Evolutionary conservation across 2,888 invertebrate genomes (phyloP).

Genomic region (Augiades crinisus): DNA sequence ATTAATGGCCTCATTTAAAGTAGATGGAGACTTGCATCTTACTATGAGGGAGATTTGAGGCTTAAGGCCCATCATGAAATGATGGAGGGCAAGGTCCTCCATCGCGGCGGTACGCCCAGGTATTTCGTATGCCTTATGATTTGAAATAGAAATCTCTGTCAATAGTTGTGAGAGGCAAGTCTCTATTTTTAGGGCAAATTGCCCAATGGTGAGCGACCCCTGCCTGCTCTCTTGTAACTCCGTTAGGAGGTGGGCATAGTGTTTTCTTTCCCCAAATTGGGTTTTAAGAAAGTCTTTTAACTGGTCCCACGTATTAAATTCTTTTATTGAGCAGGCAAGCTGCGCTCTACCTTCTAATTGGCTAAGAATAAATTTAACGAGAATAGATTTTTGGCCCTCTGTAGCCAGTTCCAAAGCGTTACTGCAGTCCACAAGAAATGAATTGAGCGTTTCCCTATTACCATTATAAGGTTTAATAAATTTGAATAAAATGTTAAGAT

Average conservation of each 20-base stretch:
- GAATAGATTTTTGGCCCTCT: not conserved
- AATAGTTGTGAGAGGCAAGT: slow-evolving; percentile 8
- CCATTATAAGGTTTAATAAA: not conserved
- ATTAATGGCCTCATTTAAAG: slow-evolving; percentile 13
- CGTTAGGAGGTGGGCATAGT: slow-evolving; percentile 1
- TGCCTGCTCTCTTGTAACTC: slow-evolving; percentile 7
- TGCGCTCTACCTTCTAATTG: slow-evolving; percentile 35
- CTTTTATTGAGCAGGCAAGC: slow-evolving; percentile 36
- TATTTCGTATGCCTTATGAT: not conserved
- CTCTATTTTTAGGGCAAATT: slow-evolving; percentile 6
- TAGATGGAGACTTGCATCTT: slow-evolving; percentile 10
- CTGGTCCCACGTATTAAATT: slow-evolving; percentile 32
- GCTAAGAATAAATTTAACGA: slow-evolving; percentile 34
- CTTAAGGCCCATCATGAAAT: not conserved
- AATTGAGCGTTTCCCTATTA: not conserved
- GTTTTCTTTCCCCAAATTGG: slow-evolving; percentile 1
- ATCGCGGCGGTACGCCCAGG: not conserved
- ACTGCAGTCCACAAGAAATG: not conserved
- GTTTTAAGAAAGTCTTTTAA: slow-evolving; percentile 34
- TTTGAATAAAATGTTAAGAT: too few relatives aligned
- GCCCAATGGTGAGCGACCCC: not conserved
- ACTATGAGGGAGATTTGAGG: slow-evolving; percentile 20
- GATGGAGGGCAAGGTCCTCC: slow-evolving; percentile 4
- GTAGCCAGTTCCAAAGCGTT: slow-evolving; percentile 2
- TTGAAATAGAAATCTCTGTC: not conserved